Conservation (phyloP, 2,113 vertebrate species). For the Takifugu flavidus region DNA sequence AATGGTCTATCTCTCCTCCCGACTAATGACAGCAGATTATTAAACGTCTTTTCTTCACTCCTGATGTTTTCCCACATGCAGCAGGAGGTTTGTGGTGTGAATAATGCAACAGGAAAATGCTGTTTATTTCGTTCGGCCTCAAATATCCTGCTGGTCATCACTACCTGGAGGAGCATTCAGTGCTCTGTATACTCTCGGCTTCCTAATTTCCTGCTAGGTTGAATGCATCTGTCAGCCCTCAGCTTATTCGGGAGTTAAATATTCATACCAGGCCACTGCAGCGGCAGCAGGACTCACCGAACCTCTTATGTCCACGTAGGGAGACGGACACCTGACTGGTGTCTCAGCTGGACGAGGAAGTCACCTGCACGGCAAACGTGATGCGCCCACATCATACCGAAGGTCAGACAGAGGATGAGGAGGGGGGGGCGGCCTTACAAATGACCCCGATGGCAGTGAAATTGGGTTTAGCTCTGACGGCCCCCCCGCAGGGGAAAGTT, state of each 20-base stretch:
- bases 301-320: not conserved
- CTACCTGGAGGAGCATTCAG: conserved; percentile 5
- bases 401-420: conserved; percentile 26
- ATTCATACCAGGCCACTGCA: not conserved
- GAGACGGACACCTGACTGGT: not conserved
- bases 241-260: not conserved
- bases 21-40: not conserved
- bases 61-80: too few relatives aligned
- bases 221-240: conserved; percentile 3
- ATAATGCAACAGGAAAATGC: conserved; percentile 13
- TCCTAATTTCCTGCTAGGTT: conserved; percentile 1
- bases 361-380: conserved; percentile 2
- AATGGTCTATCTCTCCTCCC: not conserved
- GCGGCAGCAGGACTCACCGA: not conserved
- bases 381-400: conserved; percentile 38
- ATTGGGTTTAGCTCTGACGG: conserved; percentile 37
- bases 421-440: conserved; percentile 30
- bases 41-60: not conserved
- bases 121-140: not conserved
- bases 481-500: conserved; percentile 16
- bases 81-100: not conserved
- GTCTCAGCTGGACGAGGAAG: conserved; percentile 12
- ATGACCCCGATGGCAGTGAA: conserved; percentile 30
- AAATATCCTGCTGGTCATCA: not conserved
- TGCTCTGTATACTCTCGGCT: not conserved